phyloP scores from a whole-genome alignment of 2,113 vertebrate species.

The Cinclus mexicanus region DNA sequence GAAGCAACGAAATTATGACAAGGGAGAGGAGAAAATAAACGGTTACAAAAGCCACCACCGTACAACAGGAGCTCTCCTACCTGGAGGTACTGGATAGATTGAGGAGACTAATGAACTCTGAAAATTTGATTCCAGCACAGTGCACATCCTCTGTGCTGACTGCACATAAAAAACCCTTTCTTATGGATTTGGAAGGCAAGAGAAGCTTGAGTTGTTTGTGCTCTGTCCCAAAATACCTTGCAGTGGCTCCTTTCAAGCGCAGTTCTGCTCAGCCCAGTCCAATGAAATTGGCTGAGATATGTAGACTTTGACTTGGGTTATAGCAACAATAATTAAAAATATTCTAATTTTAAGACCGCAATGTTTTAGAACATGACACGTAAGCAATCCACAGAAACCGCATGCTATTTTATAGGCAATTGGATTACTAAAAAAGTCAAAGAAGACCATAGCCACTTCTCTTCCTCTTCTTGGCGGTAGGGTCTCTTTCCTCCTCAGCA shows the following conservation, averaged over 20 bases:
- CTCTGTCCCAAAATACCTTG: neutral
- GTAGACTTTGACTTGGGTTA: neutral
- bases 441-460: neutral
- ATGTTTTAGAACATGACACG: neutral
- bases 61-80: neutral
- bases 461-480: neutral
- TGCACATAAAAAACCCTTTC: neutral
- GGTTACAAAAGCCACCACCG: neutral
- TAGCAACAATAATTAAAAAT: neutral
- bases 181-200: neutral
- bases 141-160: neutral
- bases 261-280: neutral
- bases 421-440: neutral
- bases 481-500: neutral
- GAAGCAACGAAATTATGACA: neutral
- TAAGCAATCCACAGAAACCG: neutral
- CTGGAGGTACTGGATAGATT: neutral
- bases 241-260: neutral
- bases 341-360: neutral
- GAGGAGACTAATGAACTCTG: neutral
- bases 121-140: neutral
- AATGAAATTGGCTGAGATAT: neutral
- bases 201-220: neutral
- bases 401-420: neutral
- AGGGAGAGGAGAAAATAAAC: neutral